phyloP scores from a whole-genome alignment of 2,888 invertebrate genomes.

The Phlogophora meticulosa region DNA sequence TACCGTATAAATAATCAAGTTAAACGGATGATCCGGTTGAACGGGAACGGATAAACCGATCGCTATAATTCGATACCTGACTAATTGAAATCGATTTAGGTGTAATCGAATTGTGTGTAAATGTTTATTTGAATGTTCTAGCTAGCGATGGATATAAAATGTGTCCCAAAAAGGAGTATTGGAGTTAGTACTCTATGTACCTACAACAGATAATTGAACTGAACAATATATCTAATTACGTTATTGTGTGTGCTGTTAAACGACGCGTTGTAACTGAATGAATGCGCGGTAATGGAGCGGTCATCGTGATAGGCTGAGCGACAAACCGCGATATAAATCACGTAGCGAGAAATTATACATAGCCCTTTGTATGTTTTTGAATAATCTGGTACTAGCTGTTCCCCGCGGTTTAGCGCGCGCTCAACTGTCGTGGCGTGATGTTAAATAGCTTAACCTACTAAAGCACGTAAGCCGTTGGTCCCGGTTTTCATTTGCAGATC shows the following conservation, averaged over 20 bases:
- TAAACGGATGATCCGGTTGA: constrained; percentile 54
- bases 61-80: constrained; percentile 58
- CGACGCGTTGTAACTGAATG: constrained; percentile 31
- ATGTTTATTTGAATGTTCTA: constrained; percentile 41
- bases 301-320: constrained; percentile 15
- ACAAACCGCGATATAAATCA: constrained; percentile 9
- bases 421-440: too few relatives aligned
- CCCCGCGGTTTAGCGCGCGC: too few relatives aligned
- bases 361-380: neutral
- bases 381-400: neutral
- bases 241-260: constrained; percentile 55
- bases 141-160: neutral
- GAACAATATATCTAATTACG: constrained; percentile 53
- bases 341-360: neutral
- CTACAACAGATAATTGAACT: constrained; percentile 24
- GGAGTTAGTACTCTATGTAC: constrained; percentile 1
- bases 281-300: constrained; percentile 1
- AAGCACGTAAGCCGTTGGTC: too few relatives aligned
- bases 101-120: constrained; percentile 48
- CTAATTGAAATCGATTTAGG: constrained; percentile 58
- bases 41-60: constrained; percentile 47
- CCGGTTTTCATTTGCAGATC: too few relatives aligned
- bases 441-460: too few relatives aligned
- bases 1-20: constrained; percentile 58
- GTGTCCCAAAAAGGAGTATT: neutral